These are phyloP conservation scores for Choloepus hoffmanni DNA, from an alignment of 2,113 vertebrate species.

Conservation along the genomic window DNA sequence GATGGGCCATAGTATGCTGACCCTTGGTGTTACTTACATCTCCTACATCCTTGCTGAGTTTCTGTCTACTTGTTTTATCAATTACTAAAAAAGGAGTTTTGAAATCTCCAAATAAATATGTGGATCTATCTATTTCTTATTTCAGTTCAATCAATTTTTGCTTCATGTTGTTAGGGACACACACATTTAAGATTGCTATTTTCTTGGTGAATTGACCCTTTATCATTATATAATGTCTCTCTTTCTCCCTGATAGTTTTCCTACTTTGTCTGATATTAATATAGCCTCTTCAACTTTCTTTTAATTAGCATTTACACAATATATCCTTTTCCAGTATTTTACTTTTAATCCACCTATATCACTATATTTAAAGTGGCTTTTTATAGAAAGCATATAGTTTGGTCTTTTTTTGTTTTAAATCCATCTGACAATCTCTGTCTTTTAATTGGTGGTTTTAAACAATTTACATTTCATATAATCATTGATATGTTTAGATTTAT, in stretches of 20 bases:
- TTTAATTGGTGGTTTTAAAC: background rate
- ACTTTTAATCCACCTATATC: background rate
- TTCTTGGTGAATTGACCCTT: background rate
- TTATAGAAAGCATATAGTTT: background rate
- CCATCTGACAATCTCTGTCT: background rate
- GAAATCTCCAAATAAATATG: background rate
- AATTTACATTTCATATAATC: background rate
- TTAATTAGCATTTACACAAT: no score
- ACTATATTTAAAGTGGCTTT: background rate
- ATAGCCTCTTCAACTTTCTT: background rate
- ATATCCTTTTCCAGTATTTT: background rate
- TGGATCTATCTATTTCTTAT: background rate
- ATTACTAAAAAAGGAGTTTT: background rate
- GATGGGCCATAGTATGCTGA: background rate
- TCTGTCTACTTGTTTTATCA: background rate
- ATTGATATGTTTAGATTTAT: background rate
- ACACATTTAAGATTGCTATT: background rate
- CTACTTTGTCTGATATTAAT: background rate
- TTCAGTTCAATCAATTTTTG: background rate
- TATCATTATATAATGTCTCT: no score
- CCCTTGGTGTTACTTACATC: background rate
- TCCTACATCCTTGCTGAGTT: background rate
- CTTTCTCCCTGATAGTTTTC: background rate
- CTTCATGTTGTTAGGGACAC: background rate
- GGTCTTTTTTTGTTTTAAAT: background rate